Evolutionary conservation across 2,113 vertebrate species (phyloP), one percentile per base, ranked within the genome.

Genomic region (Urocitellus parryii): DNA sequence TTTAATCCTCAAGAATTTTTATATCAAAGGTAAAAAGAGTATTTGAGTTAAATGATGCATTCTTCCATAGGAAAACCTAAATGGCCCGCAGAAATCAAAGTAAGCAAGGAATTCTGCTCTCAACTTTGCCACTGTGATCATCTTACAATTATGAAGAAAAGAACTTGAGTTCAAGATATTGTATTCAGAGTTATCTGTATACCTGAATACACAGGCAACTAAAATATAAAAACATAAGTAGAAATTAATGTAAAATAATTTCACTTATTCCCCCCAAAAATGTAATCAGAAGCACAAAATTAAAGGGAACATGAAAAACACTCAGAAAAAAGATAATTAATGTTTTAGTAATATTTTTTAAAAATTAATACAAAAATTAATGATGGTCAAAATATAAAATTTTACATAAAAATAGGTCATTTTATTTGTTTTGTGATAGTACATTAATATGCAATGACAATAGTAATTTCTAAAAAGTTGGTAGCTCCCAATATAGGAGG

Each of bases 1-100:
- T 45, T 93, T 85, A 88, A 77, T 72, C 58, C n/a, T 82, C 76
- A 93, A 18, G 13, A 91, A 79, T 39, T 93, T 48, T 83, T 42
- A 76, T 78, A 73, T 20, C 63, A 88, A 88, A 85, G 42, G 22
- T 78, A n/a, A 39, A 83, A 92, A 81, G 63, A 92, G 58, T 48
- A 25, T 79, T 37, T 70, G 14, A 61, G 24, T 84, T 73, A 76
- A 97, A 87, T 10, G 27, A 82, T 79, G 4, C 6, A 82, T 32
- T 81, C 48, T 42, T 88, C 37, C 10, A 73, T 10, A 85, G 39
- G 34, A 27, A 93, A 90, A 53, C 4, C 18, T 92, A 63, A 85
- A 61, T 48, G 8, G 34, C 22, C 27, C 65, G 13, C 18, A 39
- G 56, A 88, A 79, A 94, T 65, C 56, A 92, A 2, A 29, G 45